A percentile compares a stretch with the other conserved stretches of the same genome.
These are phyloP conservation scores for Chrysolina americana DNA, from an alignment of 2,888 invertebrate genomes.

Conservation along the genomic window DNA sequence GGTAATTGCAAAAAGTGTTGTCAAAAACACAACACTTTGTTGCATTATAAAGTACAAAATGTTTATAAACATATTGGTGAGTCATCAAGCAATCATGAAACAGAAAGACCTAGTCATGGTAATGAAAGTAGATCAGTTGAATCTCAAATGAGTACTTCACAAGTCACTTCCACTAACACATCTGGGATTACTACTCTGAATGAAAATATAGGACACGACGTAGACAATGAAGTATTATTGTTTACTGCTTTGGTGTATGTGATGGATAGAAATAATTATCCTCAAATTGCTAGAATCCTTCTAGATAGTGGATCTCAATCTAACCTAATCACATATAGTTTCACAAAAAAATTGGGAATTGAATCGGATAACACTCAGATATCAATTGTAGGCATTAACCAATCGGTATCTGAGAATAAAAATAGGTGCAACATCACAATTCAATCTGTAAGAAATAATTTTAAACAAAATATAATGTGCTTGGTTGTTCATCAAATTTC, in stretches of 20 bases:
- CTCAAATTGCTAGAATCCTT: too few species aligned
- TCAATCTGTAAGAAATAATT: conserved; percentile 7
- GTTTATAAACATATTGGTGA: background rate
- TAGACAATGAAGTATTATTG: too few species aligned
- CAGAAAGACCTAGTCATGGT: background rate
- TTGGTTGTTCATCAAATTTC: conserved; percentile 19
- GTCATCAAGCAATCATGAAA: background rate
- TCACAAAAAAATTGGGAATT: background rate
- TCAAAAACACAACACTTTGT: conserved; percentile 22
- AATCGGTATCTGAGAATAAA: background rate
- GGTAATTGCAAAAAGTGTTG: conserved; percentile 15
- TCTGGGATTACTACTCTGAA: too few species aligned
- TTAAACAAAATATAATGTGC: conserved; percentile 15
- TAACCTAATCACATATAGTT: too few species aligned
- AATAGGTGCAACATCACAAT: conserved; percentile 15
- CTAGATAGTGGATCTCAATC: too few species aligned
- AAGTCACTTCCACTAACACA: too few species aligned
- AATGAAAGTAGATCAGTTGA: too few species aligned
- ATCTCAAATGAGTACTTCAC: too few species aligned
- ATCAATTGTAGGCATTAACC: conserved; percentile 22
- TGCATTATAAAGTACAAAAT: conserved; percentile 23
- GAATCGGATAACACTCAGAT: background rate
- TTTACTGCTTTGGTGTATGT: too few species aligned
- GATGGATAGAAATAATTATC: too few species aligned
- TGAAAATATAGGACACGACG: too few species aligned